phyloP scores from a whole-genome alignment of 2,797 vertebrate genomes.

The Typhlichthys eigenmanni region DNA sequence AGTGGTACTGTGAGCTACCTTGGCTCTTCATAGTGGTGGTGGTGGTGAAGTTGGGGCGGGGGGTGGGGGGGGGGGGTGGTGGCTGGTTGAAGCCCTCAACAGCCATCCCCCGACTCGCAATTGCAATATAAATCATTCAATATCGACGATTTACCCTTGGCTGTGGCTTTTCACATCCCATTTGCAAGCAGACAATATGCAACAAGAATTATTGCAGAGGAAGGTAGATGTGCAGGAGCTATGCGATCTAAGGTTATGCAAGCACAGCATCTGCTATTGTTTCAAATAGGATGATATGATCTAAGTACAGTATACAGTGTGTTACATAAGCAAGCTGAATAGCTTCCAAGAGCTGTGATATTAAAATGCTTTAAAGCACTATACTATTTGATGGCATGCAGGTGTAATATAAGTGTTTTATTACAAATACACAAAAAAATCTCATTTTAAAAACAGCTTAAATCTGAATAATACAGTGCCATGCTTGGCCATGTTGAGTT shows the following conservation, averaged over 20 bases:
- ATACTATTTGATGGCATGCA: neutral
- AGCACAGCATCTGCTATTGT: neutral
- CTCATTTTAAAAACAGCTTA: neutral
- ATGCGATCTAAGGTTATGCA: neutral
- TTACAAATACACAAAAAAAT: neutral
- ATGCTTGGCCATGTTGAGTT: neutral
- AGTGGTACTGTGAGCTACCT: slow-evolving; percentile 54
- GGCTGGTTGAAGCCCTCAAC: slow-evolving; percentile 46
- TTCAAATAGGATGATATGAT: neutral
- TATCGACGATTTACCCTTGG: slow-evolving; percentile 38
- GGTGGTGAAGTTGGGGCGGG: neutral
- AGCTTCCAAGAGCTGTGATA: neutral
- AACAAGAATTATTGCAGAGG: neutral
- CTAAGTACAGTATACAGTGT: too few species aligned
- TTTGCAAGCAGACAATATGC: neutral
- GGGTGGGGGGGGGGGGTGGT: too few species aligned
- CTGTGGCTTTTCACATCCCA: slow-evolving; percentile 14
- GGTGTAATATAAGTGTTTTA: neutral
- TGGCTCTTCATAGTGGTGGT: slow-evolving; percentile 52
- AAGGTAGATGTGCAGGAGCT: too few species aligned
- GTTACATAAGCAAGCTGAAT: neutral
- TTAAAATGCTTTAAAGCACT: neutral
- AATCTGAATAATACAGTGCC: neutral
- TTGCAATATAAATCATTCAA: slow-evolving; percentile 35
- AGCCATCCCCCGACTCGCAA: slow-evolving; percentile 21